phyloP scores from a whole-genome alignment of 2,888 invertebrate genomes.

The Ctena decussata region DNA sequence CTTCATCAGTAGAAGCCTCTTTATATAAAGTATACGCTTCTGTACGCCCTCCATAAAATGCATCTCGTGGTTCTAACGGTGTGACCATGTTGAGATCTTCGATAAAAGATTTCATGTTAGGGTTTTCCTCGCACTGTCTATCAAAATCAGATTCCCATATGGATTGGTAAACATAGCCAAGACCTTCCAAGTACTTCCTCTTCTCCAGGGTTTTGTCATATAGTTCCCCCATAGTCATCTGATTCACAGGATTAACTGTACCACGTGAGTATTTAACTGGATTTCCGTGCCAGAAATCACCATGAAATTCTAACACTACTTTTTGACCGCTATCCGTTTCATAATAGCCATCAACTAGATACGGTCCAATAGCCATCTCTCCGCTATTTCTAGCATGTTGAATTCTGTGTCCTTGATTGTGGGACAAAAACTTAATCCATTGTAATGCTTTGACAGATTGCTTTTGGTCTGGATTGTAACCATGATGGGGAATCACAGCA shows the following conservation, averaged over 20 bases:
- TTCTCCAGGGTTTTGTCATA: background rate
- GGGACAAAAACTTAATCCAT: conserved; percentile 46
- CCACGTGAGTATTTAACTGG: background rate
- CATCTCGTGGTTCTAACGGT: conserved; percentile 71
- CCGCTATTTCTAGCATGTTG: conserved; percentile 35
- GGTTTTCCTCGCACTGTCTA: conserved; percentile 44
- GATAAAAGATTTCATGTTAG: conserved; percentile 53
- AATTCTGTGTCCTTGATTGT: conserved; percentile 9
- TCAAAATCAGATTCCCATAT: conserved; percentile 67
- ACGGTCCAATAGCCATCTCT: conserved; percentile 24
- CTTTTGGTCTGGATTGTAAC: conserved; percentile 48
- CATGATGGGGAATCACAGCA: conserved; percentile 39
- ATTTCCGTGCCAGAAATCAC: conserved; percentile 38
- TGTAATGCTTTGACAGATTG: conserved; percentile 55
- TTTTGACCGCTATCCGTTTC: conserved; percentile 8
- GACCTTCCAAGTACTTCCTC: background rate
- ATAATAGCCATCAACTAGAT: conserved; percentile 34
- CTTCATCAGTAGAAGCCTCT: conserved; percentile 50
- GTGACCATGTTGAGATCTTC: conserved; percentile 46
- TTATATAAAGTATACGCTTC: conserved; percentile 71
- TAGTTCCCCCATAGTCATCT: conserved; percentile 13
- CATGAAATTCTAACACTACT: conserved; percentile 17
- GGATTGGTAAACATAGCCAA: background rate
- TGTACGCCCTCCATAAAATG: conserved; percentile 78
- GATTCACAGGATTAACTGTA: background rate